These are phyloP conservation scores for Dendroctonus valens DNA, from an alignment of 1,140 invertebrate genomes.

Conservation along the genomic window DNA sequence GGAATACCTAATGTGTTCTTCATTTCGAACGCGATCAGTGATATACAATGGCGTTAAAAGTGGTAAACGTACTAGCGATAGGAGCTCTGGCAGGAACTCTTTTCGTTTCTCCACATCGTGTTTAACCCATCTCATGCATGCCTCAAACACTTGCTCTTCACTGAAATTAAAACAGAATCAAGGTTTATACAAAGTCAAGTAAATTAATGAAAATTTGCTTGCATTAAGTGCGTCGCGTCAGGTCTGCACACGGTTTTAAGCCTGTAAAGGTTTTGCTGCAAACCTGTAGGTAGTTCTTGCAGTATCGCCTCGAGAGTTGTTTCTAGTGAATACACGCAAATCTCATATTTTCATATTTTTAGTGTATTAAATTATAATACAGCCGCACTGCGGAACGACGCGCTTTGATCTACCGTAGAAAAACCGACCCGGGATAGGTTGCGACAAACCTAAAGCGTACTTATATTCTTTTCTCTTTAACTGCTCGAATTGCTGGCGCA, in stretches of 20 bases:
- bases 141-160: conserved; percentile 79
- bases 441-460: no score
- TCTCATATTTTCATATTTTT: no score
- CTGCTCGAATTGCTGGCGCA: no score
- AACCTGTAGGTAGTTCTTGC: not conserved
- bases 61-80: conserved; percentile 77
- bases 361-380: not conserved
- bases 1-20: conserved; percentile 73
- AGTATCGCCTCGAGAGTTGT: not conserved
- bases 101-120: conserved; percentile 59
- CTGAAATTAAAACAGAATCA: conserved; percentile 34
- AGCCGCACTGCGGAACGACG: no score
- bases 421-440: no score
- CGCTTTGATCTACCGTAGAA: no score
- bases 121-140: conserved; percentile 81
- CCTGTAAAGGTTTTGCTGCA: no score
- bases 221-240: no score
- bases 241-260: no score
- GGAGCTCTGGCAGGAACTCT: conserved; percentile 65
- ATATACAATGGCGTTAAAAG: conserved; percentile 80
- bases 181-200: conserved; percentile 2
- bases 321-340: no score
- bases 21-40: conserved; percentile 79
- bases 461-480: no score
- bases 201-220: no score